phyloP scores from a whole-genome alignment of 1,140 invertebrate species.

The Babylonia areolata region DNA sequence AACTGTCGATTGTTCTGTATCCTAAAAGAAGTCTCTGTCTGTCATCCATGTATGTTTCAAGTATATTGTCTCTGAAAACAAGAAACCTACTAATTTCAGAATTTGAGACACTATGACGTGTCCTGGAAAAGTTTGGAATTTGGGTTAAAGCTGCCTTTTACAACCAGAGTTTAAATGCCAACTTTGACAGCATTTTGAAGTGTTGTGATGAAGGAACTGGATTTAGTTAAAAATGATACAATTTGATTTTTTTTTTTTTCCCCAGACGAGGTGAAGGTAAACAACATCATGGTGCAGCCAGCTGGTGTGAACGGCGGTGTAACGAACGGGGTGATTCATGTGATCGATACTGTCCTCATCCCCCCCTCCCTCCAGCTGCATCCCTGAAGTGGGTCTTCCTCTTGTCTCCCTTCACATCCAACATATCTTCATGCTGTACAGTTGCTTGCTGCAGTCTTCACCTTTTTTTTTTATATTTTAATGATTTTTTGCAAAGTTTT shows the following conservation, averaged over 20 bases:
- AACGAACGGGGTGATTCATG: conserved; percentile 76
- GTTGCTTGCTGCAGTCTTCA: too few species aligned
- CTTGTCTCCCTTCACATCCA: neutral
- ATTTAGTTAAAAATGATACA: neutral
- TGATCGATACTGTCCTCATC: conserved; percentile 74
- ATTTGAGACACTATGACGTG: too few species aligned
- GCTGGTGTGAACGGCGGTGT: conserved; percentile 63
- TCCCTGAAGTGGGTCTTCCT: neutral
- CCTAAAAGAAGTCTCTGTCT: too few species aligned
- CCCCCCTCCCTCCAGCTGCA: conserved; percentile 55
- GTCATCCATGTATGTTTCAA: too few species aligned
- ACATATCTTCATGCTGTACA: too few species aligned
- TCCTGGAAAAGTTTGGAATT: neutral
- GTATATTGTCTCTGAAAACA: too few species aligned
- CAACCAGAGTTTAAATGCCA: neutral
- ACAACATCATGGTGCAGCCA: neutral
- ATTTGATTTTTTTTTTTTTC: neutral
- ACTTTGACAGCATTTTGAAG: too few species aligned
- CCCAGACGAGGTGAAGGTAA: neutral
- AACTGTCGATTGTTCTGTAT: too few species aligned
- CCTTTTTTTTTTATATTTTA: too few species aligned
- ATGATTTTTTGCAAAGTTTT: too few species aligned
- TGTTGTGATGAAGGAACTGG: neutral
- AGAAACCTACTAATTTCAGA: too few species aligned
- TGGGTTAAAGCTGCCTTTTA: neutral